Conservation (phyloP, 2,797 vertebrate species). For the Lepilemur ruficaudatus region DNA sequence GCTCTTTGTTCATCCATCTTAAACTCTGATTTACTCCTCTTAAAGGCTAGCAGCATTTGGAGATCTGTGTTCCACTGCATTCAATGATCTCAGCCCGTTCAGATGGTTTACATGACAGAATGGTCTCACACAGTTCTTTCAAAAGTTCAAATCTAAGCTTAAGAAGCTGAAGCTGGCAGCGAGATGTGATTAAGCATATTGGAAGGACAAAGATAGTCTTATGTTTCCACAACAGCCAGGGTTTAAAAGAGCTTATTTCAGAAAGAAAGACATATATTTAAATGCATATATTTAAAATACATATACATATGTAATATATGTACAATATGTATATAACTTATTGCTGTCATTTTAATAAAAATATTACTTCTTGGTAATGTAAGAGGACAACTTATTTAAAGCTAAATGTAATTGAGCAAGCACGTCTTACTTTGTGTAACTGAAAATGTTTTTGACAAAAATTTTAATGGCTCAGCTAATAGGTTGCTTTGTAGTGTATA, state of each 20-base stretch:
- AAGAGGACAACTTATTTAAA: slow-evolving; percentile 37
- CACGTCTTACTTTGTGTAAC: not conserved
- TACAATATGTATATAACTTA: not conserved
- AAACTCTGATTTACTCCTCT: slow-evolving; percentile 29
- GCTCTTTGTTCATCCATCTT: not conserved
- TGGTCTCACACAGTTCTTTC: not conserved
- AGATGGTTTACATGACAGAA: not conserved
- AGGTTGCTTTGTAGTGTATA: not conserved
- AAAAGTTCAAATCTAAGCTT: slow-evolving; percentile 49
- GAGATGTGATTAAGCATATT: not conserved
- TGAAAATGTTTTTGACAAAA: slow-evolving; percentile 34
- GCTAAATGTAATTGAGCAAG: not conserved
- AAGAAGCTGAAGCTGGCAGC: slow-evolving; percentile 2
- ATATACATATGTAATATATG: not conserved
- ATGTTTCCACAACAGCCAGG: not conserved
- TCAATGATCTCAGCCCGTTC: not conserved
- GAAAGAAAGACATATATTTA: not conserved
- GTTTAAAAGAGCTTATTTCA: slow-evolving; percentile 31
- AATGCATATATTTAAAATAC: not conserved
- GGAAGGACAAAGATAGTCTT: slow-evolving; percentile 7
- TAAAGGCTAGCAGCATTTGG: slow-evolving; percentile 26
- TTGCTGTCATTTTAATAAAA: slow-evolving; percentile 38
- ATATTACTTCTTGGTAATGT: not conserved
- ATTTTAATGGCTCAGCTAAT: slow-evolving; percentile 2
- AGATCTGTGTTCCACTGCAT: not conserved